phyloP scores from a whole-genome alignment of 2,113 vertebrate species.

The Nannobrachium achirus region DNA sequence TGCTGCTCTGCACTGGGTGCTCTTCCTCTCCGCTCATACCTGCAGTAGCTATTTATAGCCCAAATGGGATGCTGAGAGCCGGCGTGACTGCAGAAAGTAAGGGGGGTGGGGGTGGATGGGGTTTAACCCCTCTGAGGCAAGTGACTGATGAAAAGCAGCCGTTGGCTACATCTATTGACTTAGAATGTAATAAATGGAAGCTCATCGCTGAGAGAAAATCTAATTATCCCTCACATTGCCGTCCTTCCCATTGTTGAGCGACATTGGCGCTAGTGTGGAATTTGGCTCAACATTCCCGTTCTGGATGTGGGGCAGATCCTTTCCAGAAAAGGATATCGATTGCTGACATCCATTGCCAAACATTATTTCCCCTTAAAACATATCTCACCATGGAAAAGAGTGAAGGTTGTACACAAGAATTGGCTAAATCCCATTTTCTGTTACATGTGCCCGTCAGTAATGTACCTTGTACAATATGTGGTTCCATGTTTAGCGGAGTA shows the following conservation, averaged over 20 bases:
- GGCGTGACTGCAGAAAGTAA: conserved; percentile 61
- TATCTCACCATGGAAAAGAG: too few species aligned
- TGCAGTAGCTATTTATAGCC: conserved; percentile 77
- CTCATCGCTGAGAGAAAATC: conserved; percentile 3
- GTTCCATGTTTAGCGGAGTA: too few species aligned
- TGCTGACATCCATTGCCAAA: too few species aligned
- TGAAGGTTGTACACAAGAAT: too few species aligned
- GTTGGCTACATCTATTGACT: not conserved
- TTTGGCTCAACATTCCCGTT: conserved; percentile 16
- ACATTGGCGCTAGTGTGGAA: conserved; percentile 22
- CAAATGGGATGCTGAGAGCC: conserved; percentile 56
- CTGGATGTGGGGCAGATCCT: not conserved
- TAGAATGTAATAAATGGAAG: not conserved
- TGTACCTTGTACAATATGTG: too few species aligned
- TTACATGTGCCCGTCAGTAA: too few species aligned
- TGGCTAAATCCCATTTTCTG: too few species aligned
- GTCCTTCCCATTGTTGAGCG: not conserved
- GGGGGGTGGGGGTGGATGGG: conserved; percentile 35
- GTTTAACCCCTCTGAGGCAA: conserved; percentile 47
- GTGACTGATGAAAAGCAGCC: conserved; percentile 20
- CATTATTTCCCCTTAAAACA: too few species aligned
- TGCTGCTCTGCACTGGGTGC: conserved; percentile 45
- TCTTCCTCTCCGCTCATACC: conserved; percentile 45
- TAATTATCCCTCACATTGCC: not conserved
- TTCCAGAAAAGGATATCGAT: too few species aligned